Percentiles rank a stretch among this genome's conserved stretches.
Evolutionary conservation across 2,888 invertebrate species (phyloP).

Genomic region (Euspilapteryx auroguttella): DNA sequence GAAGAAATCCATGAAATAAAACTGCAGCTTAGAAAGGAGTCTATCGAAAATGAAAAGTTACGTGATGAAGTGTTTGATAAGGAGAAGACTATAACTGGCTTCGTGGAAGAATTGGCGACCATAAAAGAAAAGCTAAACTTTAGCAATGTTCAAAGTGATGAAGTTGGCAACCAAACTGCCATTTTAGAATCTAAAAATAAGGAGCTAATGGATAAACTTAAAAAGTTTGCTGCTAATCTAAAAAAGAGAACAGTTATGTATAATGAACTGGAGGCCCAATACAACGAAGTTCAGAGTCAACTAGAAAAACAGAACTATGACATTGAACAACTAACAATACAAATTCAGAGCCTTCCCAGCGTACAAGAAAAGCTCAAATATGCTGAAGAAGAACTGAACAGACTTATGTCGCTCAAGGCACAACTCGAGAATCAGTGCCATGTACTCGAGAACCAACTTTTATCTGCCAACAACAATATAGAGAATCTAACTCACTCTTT

Average conservation of each 20-base stretch:
- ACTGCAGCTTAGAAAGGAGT: conserved; percentile 57
- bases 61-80: conserved; percentile 59
- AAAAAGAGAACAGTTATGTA: conserved; percentile 72
- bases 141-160: conserved; percentile 32
- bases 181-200: conserved; percentile 65
- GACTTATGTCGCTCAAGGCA: conserved; percentile 24
- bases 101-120: conserved; percentile 47
- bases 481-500: conserved; percentile 19
- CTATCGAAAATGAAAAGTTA: conserved; percentile 66
- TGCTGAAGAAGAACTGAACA: conserved; percentile 36
- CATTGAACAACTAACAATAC: conserved; percentile 27
- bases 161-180: conserved; percentile 27
- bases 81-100: conserved; percentile 40
- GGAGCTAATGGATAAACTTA: conserved; percentile 74
- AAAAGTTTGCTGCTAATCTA: conserved; percentile 74
- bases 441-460: conserved; percentile 18
- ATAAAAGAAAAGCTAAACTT: conserved; percentile 32
- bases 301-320: conserved; percentile 24
- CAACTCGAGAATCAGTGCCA: conserved; percentile 19
- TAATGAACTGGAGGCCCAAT: conserved; percentile 64
- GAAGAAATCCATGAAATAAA: conserved; percentile 58
- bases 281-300: conserved; percentile 29
- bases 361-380: conserved; percentile 37
- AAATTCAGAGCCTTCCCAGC: conserved; percentile 30
- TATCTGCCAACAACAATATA: conserved; percentile 19